Base-by-base conservation (phyloP, 2,888 invertebrate genomes). In the Rhyacophila evoluta region DNA sequence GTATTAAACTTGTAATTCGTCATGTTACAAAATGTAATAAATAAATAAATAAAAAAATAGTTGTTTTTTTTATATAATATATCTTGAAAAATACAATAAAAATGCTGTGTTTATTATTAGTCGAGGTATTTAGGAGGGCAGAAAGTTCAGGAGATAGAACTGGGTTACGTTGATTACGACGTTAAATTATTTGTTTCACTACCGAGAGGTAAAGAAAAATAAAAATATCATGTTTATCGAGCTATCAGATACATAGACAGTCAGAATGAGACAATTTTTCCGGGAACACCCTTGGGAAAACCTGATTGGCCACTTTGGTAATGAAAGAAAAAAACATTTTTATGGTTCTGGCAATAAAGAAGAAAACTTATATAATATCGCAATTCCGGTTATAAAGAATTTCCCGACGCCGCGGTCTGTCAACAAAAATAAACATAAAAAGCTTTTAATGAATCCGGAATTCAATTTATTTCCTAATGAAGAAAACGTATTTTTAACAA, bases 291-390 rank as follows among this genome's bases (percentile, higher is more conserved):
- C 33, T 27, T 12, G 69, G 15, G 69, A 12, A 12, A 68, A 38
- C 4, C 69, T 70, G 75, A 75, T 70, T 70, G 75, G 69, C 38
- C 75, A 69, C 75, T 37, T 38, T 27, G 15, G 75, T 69, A 75
- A 75, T 69, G 75, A 75, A 75, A 69, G 69, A 69, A 19, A 19
- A 25, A 75, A 72, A 12, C 39, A 4, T 29, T 69, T 39, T 68
- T 75, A 69, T 68, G 68, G 69, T 75, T 75, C 29, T 8, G 19
- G 69, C 25, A 28, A 19, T 55, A 55, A 41, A 41, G 12, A 19
- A 55, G 2, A 55, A 12, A 55, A 55, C 8, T 55, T 55, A 55
- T 38, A 38, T n/a, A 38, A 55, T 19, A 19, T 5, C 19, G 55
- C 55, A n/a, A n/a, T n/a, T 55, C 2, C 15, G 29, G 29, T 33